Evolutionary conservation across 2,113 vertebrate genomes (phyloP).

Genomic region (Podarcis raffonei): DNA sequence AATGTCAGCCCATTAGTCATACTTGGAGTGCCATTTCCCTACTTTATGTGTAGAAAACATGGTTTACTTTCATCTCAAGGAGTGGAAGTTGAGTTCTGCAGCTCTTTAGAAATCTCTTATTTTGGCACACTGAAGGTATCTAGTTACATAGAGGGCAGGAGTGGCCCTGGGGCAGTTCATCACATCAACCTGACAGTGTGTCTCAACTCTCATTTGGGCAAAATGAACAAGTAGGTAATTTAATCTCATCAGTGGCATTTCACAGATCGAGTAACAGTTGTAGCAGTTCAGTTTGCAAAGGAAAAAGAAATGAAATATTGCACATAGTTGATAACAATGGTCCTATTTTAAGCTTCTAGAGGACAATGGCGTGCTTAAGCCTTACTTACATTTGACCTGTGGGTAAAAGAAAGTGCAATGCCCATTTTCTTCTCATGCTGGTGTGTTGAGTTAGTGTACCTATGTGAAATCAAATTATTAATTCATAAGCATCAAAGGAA

Average conservation of each 20-base stretch:
- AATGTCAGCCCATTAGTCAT: constrained; percentile 37
- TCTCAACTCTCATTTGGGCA: constrained; percentile 1
- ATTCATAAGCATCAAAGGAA: constrained; percentile 20
- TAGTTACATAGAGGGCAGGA: not conserved
- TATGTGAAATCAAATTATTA: constrained; percentile 22
- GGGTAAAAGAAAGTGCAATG: not conserved
- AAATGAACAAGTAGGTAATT: constrained; percentile 13
- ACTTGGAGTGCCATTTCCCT: not conserved
- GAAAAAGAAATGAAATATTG: not conserved
- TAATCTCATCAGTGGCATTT: constrained; percentile 1
- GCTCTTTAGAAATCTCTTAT: not conserved
- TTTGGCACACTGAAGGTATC: not conserved
- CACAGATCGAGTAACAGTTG: not conserved
- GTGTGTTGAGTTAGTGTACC: constrained; percentile 1
- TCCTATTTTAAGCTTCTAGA: not conserved
- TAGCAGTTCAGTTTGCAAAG: not conserved
- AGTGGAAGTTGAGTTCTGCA: not conserved
- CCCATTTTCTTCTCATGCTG: constrained; percentile 1
- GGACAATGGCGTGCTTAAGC: not conserved
- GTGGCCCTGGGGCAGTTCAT: accelerated
- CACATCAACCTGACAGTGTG: not conserved
- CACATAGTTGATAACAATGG: not conserved
- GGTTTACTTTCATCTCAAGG: not conserved
- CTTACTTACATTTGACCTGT: constrained; percentile 2
- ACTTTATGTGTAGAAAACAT: not conserved